Conservation (phyloP, 92 coral and sea anemone genomes). For the Nematostella vectensis region DNA sequence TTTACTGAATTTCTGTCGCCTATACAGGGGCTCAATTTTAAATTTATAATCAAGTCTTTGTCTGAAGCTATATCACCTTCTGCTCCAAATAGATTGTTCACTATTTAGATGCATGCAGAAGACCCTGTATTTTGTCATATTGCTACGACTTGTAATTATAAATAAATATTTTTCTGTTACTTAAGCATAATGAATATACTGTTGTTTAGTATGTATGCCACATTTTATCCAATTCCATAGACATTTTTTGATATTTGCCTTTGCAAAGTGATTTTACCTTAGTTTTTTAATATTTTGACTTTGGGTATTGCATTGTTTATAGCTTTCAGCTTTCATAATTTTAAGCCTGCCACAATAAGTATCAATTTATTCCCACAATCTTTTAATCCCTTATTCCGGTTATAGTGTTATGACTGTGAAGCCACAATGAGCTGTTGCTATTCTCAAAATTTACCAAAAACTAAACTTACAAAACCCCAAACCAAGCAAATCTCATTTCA, state of each 20-base stretch:
- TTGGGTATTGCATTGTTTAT: neutral
- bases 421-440: too few species aligned
- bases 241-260: neutral
- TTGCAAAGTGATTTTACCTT: neutral
- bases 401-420: too few species aligned
- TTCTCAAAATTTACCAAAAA: too few species aligned
- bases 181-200: neutral
- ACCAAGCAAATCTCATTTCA: too few species aligned
- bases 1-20: too few species aligned
- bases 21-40: too few species aligned
- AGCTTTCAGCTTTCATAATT: too few species aligned
- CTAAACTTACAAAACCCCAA: too few species aligned
- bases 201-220: neutral
- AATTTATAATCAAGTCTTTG: neutral
- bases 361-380: too few species aligned
- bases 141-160: neutral
- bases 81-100: neutral
- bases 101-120: neutral
- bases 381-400: too few species aligned
- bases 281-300: too few species aligned
- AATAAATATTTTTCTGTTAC: slow-evolving; percentile 4
- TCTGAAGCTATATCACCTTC: slow-evolving; percentile 1
- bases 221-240: neutral
- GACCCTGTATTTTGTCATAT: neutral
- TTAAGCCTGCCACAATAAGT: too few species aligned